Base-by-base conservation (phyloP, 2,888 invertebrate species). In the Emmelina monodactyla region DNA sequence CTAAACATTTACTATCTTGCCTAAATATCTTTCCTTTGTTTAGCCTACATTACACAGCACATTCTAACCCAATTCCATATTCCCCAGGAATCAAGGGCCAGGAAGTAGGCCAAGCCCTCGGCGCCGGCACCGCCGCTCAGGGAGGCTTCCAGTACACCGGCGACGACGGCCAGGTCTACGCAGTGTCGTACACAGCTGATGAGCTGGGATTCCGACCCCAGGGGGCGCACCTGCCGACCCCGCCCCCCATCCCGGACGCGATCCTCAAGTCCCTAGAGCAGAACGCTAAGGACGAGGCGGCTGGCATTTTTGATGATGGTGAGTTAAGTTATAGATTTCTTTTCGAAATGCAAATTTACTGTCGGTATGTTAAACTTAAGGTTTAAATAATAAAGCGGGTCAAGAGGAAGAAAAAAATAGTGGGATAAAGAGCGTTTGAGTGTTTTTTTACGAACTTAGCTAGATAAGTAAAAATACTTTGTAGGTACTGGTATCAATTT, bases 81-180 rank as follows among this genome's bases (percentile, higher is more conserved):
- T 5, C 9, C 6, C 3, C 51, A 68, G 76, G 78, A 33, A 87
- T 86, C 44, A 79, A 72, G 46, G 83, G 80, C 1, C 79, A 84
- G 53, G 79, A 78, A 51, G 38, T 41, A 1, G 70, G 75, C 1
- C 50, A 63, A 29, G 73, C 73, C 0, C 61, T 66, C 22, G 76
- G 55, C 9, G 57, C 68, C 14, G 68, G 65, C 3, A 57, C 58
- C 0, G 46, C 55, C 28, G 80, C 81, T 0, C 71, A 82, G 33
- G 86, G 86, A 0, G 71, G 65, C 0, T 85, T 73, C 55, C 79
- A 83, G 2, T 85, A 84, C 58, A 82, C 72, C 0, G 82, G 83
- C 1, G 83, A 84, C 2, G 84, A 85, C 43, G 85, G 84, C 0
- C 76, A 76, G 11, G 61, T 67, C 1, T 82, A 83, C 58, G 71